Conservation (phyloP, 2,888 invertebrate species). For the Halictus ligatus region DNA sequence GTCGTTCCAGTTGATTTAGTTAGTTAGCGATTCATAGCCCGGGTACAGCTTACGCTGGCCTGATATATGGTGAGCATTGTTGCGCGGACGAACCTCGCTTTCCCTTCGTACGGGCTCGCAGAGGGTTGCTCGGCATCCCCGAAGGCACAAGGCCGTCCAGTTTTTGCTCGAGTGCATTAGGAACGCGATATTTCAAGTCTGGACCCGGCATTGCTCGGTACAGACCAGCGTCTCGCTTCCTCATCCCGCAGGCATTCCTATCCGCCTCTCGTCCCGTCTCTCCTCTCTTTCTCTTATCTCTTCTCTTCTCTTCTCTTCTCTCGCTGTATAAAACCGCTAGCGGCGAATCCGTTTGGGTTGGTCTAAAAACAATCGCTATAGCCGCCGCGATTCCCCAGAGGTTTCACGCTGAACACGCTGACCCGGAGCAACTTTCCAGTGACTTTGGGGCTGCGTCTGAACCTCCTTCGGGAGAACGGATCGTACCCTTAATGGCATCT, state of each 20-base stretch:
- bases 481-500: slow-evolving; percentile 60
- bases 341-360: slow-evolving; percentile 41
- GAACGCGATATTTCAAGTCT: slow-evolving; percentile 74
- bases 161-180: slow-evolving; percentile 75
- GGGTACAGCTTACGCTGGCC: slow-evolving; percentile 34
- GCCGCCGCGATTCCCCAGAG: slow-evolving; percentile 46
- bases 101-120: slow-evolving; percentile 39
- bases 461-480: slow-evolving; percentile 33
- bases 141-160: slow-evolving; percentile 45
- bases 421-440: slow-evolving; percentile 58
- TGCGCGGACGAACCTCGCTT: slow-evolving; percentile 62
- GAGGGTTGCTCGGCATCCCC: slow-evolving; percentile 39
- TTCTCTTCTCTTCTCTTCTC: not conserved
- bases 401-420: slow-evolving; percentile 54
- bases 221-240: slow-evolving; percentile 2
- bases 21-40: slow-evolving; percentile 67
- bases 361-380: slow-evolving; percentile 74
- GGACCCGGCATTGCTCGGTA: slow-evolving; percentile 53
- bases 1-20: slow-evolving; percentile 62
- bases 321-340: slow-evolving; percentile 56
- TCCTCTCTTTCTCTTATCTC: not conserved
- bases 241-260: slow-evolving; percentile 8
- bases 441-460: slow-evolving; percentile 29
- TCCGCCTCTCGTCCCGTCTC: not conserved
- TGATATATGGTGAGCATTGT: slow-evolving; percentile 72